Base-by-base conservation (phyloP, 1,140 invertebrate genomes). In the Lasaia peninsularis region DNA sequence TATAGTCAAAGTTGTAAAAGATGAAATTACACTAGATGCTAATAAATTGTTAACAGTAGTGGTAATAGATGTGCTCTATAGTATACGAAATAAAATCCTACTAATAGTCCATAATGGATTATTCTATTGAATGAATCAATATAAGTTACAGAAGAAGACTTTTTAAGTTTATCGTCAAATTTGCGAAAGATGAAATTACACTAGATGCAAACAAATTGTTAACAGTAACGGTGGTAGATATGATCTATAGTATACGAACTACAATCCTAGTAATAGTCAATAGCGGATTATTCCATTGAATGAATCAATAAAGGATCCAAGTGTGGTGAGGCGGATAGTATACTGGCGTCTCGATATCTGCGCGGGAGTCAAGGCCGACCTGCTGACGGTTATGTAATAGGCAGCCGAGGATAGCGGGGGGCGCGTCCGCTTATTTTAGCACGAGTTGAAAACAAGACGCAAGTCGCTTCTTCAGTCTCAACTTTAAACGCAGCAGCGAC, bases 321-420 rank as follows among this genome's bases (percentile, higher is more conserved):
- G 12, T 12, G 20, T 21, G 16, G 18, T 20, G 18, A n/a, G 6
- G 52, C 1, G 34, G 18, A 20, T 14, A 35, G 32, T n/a, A 35
- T 21, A 18, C 12, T 35, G 34, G 18, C n/a, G 21, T 24, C 12
- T 54, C 58, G 62, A 62, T 63, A 69, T 63, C 76, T 73, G 83
- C 85, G 85, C 85, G 79, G 85, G 85, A 88, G 83, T 88, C 85
- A 88, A 88, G 85, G 85, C 83, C 83, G 75, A 57, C 49, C 58
- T 67, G 64, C 75, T 78, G 78, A 71, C 73, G 74, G 69, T 88
- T 88, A 88, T 79, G 63, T 86, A 88, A 88, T 71, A 56, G 63
- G 58, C 65, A 62, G 66, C 64, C 71, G 75, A 65, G 58, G 71
- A 66, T 68, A 52, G 79, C 73, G 75, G 75, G 65, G 73, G 80